Conservation (phyloP, 2,888 invertebrate genomes). For the Caradrina clavipalpis region DNA sequence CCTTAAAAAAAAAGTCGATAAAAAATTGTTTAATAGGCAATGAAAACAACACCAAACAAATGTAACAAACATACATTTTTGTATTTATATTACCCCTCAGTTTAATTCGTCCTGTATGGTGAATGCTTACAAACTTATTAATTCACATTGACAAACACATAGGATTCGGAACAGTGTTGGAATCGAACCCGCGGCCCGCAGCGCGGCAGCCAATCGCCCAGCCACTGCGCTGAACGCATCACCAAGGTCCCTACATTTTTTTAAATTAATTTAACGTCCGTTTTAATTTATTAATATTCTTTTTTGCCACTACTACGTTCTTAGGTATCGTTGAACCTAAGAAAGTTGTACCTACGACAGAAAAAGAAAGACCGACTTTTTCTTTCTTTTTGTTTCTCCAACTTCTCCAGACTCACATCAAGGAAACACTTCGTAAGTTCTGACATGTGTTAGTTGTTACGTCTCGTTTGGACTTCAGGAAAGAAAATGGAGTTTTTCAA, state of each 20-base stretch:
- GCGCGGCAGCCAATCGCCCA: too few species aligned
- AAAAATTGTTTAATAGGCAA: too few species aligned
- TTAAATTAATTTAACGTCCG: neutral
- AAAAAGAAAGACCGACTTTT: slow-evolving; percentile 20
- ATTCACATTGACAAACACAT: too few species aligned
- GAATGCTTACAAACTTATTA: too few species aligned
- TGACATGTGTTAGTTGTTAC: slow-evolving; percentile 29
- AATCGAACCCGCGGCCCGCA: too few species aligned
- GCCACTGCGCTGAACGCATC: too few species aligned
- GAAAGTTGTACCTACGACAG: slow-evolving; percentile 16
- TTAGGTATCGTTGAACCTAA: slow-evolving; percentile 4
- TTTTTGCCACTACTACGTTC: slow-evolving; percentile 6
- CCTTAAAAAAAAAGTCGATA: too few species aligned
- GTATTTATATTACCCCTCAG: too few species aligned
- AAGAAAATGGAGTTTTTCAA: slow-evolving; percentile 23
- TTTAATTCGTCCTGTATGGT: too few species aligned
- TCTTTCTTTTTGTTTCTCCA: slow-evolving; percentile 28
- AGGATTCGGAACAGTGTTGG: too few species aligned
- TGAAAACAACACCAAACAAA: too few species aligned
- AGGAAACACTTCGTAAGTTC: slow-evolving; percentile 25
- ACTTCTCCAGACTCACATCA: slow-evolving; percentile 3
- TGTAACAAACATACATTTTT: too few species aligned
- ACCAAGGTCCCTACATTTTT: neutral
- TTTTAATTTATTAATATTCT: neutral
- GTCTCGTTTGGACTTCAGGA: slow-evolving; percentile 10